A percentile compares a stretch with the other conserved stretches of the same genome.
Evolutionary conservation across 2,797 vertebrate genomes (phyloP).

Genomic region (Anomalospiza imberbis): DNA sequence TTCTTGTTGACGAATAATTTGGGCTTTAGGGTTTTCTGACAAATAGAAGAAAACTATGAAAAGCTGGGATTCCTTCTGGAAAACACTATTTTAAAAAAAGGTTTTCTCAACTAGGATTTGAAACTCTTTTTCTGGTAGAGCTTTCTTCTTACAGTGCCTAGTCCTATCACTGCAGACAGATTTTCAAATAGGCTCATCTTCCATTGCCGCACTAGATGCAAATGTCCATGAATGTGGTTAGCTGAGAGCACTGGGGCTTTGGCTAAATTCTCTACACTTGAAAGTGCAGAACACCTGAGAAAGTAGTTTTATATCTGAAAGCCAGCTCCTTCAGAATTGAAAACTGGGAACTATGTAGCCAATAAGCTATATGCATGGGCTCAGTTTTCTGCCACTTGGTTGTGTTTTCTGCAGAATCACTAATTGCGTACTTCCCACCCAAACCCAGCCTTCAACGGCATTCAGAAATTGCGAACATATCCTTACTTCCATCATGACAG

Average conservation of each 20-base stretch:
- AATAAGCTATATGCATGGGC: background rate
- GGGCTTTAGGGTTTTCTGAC: background rate
- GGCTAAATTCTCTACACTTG: background rate
- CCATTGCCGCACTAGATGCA: background rate
- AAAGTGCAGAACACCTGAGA: background rate
- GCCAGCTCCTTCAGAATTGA: background rate
- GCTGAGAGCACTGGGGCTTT: background rate
- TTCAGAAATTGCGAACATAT: background rate
- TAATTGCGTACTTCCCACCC: background rate
- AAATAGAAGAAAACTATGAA: background rate
- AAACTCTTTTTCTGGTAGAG: background rate
- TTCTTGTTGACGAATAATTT: background rate
- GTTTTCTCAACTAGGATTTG: background rate
- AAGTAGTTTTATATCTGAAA: background rate
- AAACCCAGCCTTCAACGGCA: background rate
- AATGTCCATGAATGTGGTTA: background rate
- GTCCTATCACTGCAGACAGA: background rate
- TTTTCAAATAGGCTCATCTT: background rate
- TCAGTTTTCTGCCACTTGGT: background rate
- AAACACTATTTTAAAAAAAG: background rate
- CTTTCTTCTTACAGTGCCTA: background rate
- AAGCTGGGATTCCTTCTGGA: background rate
- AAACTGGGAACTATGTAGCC: background rate
- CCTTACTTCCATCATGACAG: background rate
- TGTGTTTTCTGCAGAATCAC: background rate